Evolutionary conservation across 2,888 invertebrate species (phyloP).

Genomic region (Alloplasta piceator): DNA sequence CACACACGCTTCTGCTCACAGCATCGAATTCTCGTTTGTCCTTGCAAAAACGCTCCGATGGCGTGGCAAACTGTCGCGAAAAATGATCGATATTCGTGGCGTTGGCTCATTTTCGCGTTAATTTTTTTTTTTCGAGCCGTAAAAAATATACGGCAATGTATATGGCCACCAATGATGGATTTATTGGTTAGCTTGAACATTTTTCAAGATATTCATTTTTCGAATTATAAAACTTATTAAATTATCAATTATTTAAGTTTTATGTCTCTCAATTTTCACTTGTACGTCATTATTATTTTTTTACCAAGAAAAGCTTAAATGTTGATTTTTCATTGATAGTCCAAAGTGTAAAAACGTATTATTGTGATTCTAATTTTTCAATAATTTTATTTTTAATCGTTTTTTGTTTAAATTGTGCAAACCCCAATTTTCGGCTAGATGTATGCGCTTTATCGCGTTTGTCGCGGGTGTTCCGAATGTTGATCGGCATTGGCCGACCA

Average conservation of each 20-base stretch:
- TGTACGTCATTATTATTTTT: too few species aligned
- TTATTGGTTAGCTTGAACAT: too few species aligned
- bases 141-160: too few species aligned
- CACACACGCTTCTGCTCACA: conserved; percentile 24
- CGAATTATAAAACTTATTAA: not conserved
- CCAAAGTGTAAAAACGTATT: too few species aligned
- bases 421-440: not conserved
- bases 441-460: not conserved
- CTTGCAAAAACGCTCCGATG: conserved; percentile 26
- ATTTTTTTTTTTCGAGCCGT: too few species aligned
- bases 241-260: not conserved
- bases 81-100: conserved; percentile 57
- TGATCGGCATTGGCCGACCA: conserved; percentile 26
- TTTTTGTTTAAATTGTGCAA: not conserved
- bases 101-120: conserved; percentile 17
- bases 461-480: not conserved
- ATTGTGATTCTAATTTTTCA: too few species aligned
- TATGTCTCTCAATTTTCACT: not conserved
- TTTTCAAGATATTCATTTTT: not conserved
- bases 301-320: too few species aligned
- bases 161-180: too few species aligned
- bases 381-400: too few species aligned
- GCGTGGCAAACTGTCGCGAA: conserved; percentile 17
- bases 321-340: too few species aligned
- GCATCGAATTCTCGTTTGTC: conserved; percentile 52